Base-by-base conservation (phyloP, 2,113 vertebrate genomes). In the Pimephales promelas region DNA sequence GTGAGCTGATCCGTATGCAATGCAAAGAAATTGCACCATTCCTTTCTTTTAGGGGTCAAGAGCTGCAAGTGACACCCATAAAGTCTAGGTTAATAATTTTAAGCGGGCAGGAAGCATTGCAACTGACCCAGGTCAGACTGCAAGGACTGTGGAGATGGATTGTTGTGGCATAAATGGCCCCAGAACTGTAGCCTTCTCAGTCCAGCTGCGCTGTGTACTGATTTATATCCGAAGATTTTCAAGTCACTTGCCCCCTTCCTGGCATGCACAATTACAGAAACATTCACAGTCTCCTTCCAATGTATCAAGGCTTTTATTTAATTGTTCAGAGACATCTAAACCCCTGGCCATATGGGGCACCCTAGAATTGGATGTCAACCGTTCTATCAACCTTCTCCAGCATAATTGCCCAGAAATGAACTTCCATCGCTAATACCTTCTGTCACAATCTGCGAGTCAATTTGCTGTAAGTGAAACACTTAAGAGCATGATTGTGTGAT, bases 41-140 rank as follows among this genome's bases (percentile, higher is more conserved):
- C 45, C 47, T 74, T 74, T 52, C 14, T 0, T 26, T 52, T 22
- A 40, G 24, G 49, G 47, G 78, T 81, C 70, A 74, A 54, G 43
- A 81, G 45, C 36, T 78, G 62, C 34, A 54, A 85, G 77, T 62
- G 56, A 81, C 83, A 72, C 77, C 77, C 64, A 81, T 78, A 68
- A 62, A 59, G 24, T 70, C 28, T 16, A 5, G 49, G 49, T 59
- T 71, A 70, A 79, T 57, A 64, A 75, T 76, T 71, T 47, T 52
- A 66, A 59, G 61, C 31, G 4, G 18, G 36, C 18, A 26, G 59
- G 45, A 59, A 52, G 59, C 36, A 49, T 64, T 76, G n/a, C 75
- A 22, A 5, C 49, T 71, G 62, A 71, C 64, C 79, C 64, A 56
- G 26, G 66, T 47, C 9, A 31, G 64, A n/a, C 5, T 24, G 79